Conservation (phyloP, 2,888 invertebrate genomes). For the Dolichopus griseipennis region DNA sequence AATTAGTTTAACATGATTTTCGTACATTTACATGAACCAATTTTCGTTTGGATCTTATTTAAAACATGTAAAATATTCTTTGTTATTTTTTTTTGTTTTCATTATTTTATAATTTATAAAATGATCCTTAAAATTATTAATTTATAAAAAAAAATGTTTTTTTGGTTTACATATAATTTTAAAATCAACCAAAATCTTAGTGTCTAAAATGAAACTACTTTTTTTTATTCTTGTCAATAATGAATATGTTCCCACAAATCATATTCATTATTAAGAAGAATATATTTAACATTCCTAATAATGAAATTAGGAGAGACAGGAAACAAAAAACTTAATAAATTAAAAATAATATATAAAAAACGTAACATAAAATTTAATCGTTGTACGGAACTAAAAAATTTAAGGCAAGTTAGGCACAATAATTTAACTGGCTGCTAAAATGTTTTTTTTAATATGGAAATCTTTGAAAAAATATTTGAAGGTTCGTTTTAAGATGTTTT, state of each 20-base stretch:
- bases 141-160: neutral
- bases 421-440: too few relatives aligned
- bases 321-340: neutral
- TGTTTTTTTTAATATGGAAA: too few relatives aligned
- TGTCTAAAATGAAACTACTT: too few relatives aligned
- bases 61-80: neutral
- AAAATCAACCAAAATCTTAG: too few relatives aligned
- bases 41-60: neutral
- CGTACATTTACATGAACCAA: neutral
- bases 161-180: too few relatives aligned
- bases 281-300: neutral
- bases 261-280: conserved; percentile 1
- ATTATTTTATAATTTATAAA: neutral
- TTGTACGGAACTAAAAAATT: neutral
- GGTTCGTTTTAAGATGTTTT: neutral
- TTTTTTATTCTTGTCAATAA: neutral
- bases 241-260: neutral
- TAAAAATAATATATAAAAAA: neutral
- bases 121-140: neutral
- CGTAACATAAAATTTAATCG: neutral
- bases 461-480: neutral
- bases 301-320: neutral
- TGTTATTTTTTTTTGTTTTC: neutral
- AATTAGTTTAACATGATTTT: neutral
- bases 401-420: neutral